These are phyloP conservation scores for Corythornis leucogaster DNA, from an alignment of 2,797 vertebrate species.

Conservation along the genomic window DNA sequence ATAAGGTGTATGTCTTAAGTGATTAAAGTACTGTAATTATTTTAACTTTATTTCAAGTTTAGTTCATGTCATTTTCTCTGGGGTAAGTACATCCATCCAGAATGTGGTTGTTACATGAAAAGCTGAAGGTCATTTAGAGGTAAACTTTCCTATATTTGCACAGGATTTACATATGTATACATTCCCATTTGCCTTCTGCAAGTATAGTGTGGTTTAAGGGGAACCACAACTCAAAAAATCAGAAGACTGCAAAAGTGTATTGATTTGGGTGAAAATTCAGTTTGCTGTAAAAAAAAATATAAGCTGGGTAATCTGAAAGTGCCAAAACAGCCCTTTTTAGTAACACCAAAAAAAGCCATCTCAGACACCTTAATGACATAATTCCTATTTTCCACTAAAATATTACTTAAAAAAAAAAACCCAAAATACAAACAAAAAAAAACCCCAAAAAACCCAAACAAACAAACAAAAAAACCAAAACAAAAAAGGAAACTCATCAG, in stretches of 20 bases:
- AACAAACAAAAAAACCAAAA: too few species aligned
- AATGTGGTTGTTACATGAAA: conserved; percentile 27
- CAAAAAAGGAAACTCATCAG: background rate
- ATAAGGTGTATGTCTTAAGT: background rate
- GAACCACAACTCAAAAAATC: background rate
- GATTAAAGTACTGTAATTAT: conserved; percentile 39
- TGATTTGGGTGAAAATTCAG: background rate
- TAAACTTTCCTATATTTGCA: background rate
- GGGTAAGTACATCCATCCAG: background rate
- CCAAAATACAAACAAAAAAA: background rate
- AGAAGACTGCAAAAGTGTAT: background rate
- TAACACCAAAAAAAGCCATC: background rate
- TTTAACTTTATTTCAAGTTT: conserved; percentile 40
- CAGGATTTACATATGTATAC: background rate
- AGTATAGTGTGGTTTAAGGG: background rate
- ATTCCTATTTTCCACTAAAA: background rate
- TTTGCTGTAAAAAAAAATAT: background rate
- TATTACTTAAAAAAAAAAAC: background rate
- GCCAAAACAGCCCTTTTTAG: background rate
- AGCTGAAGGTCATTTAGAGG: conserved; percentile 1
- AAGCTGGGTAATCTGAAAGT: background rate
- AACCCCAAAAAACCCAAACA: too few species aligned
- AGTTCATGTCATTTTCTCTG: conserved; percentile 14
- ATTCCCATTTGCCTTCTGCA: background rate
- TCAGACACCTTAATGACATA: background rate